phyloP scores from a whole-genome alignment of 2,888 invertebrate genomes.

The Cryptus viduatorius region DNA sequence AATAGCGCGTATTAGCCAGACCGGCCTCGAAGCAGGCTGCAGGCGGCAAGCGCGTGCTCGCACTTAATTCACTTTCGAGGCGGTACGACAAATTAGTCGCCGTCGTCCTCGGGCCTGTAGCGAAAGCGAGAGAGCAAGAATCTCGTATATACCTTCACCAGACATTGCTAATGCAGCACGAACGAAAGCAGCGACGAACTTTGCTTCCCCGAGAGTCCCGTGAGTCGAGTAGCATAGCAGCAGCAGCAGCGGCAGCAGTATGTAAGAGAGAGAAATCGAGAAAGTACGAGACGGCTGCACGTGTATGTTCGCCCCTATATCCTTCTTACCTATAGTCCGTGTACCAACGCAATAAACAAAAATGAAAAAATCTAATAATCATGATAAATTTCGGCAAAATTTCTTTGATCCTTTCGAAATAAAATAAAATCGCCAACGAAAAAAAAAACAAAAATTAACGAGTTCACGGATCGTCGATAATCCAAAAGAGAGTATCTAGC shows the following conservation, averaged over 20 bases:
- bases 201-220: conserved; percentile 3
- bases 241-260: background rate
- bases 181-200: conserved; percentile 49
- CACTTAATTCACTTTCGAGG: conserved; percentile 51
- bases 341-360: background rate
- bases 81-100: conserved; percentile 45
- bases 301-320: background rate
- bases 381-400: too few species aligned
- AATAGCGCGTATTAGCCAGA: conserved; percentile 44
- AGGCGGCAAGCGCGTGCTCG: conserved; percentile 23
- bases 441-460: background rate
- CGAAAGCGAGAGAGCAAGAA: conserved; percentile 15
- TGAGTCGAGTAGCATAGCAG: background rate
- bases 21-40: conserved; percentile 17
- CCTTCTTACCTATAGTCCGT: background rate
- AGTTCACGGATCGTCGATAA: background rate
- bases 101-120: conserved; percentile 9
- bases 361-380: too few species aligned
- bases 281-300: background rate
- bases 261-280: background rate
- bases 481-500: background rate
- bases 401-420: too few species aligned
- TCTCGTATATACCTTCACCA: conserved; percentile 32
- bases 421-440: too few species aligned
- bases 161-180: conserved; percentile 50